phyloP scores from a whole-genome alignment of 2,113 vertebrate genomes.

The Oryzias curvinotus region DNA sequence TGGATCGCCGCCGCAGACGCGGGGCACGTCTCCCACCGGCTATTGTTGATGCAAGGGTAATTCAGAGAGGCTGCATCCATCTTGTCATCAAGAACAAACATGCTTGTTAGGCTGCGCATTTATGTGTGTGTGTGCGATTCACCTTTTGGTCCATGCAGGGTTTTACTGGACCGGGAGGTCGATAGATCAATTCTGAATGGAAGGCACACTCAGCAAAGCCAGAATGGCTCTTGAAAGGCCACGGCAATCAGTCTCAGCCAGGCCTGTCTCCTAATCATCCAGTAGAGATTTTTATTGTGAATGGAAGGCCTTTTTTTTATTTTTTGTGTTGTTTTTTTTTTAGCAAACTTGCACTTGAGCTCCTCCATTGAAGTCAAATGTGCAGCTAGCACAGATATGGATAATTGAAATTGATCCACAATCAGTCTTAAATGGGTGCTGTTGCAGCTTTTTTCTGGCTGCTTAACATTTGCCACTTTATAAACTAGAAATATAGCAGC shows the following conservation, averaged over 20 bases:
- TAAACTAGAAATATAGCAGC: neutral
- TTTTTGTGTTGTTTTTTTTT: constrained; percentile 28
- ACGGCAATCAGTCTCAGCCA: constrained; percentile 66
- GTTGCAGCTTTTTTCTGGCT: neutral
- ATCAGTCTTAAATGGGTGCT: neutral
- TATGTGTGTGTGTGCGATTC: constrained; percentile 41
- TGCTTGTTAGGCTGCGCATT: constrained; percentile 56
- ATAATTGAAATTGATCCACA: constrained; percentile 41
- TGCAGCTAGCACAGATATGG: constrained; percentile 41
- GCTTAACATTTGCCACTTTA: neutral
- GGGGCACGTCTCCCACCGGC: constrained; percentile 17
- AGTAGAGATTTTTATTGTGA: constrained; percentile 52
- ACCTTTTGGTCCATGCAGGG: constrained; percentile 64
- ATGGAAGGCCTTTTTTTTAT: constrained; percentile 17
- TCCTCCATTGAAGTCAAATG: constrained; percentile 43
- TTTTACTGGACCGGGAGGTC: constrained; percentile 67
- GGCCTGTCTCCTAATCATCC: constrained; percentile 64
- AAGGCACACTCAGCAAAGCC: constrained; percentile 72
- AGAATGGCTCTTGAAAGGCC: constrained; percentile 72
- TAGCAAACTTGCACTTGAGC: constrained; percentile 43
- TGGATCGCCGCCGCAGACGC: constrained; percentile 35
- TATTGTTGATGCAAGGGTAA: constrained; percentile 57
- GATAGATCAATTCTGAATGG: constrained; percentile 71
- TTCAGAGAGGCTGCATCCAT: constrained; percentile 57
- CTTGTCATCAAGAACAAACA: constrained; percentile 70